These are phyloP conservation scores for Drosophila watanabei DNA, from an alignment of 1,140 invertebrate genomes.

Conservation along the genomic window DNA sequence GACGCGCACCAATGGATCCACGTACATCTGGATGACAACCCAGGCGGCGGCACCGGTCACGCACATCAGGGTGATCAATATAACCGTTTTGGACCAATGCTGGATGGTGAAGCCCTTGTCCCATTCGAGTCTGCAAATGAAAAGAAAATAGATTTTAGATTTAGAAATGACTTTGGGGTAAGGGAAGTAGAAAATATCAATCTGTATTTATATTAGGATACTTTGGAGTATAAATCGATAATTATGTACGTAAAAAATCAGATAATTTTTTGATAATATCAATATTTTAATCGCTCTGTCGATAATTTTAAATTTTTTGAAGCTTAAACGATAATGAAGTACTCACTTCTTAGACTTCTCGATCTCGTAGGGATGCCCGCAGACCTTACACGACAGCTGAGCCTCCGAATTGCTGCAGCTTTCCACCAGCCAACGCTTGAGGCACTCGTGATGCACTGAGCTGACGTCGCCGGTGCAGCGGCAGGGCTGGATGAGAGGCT, in stretches of 20 bases:
- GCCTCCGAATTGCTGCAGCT: slow-evolving; percentile 86
- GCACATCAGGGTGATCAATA: slow-evolving; percentile 91
- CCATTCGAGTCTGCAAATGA: slow-evolving; percentile 89
- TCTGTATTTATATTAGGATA: no score
- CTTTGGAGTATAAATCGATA: no score
- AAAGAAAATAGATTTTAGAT: background rate
- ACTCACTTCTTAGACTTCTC: slow-evolving; percentile 88
- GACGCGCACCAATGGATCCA: slow-evolving; percentile 91
- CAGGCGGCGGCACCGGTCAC: slow-evolving; percentile 92
- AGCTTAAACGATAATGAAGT: background rate
- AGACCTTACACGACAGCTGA: slow-evolving; percentile 92
- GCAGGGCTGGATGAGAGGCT: slow-evolving; percentile 95
- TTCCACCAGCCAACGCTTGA: slow-evolving; percentile 95
- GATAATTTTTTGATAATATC: no score
- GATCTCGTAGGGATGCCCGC: slow-evolving; percentile 91
- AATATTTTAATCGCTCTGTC: no score
- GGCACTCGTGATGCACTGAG: slow-evolving; percentile 96
- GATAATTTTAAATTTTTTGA: no score
- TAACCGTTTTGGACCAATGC: slow-evolving; percentile 90
- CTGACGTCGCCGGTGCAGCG: slow-evolving; percentile 96
- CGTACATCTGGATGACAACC: slow-evolving; percentile 92
- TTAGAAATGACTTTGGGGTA: background rate
- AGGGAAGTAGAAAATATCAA: background rate
- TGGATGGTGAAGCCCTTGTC: slow-evolving; percentile 92
- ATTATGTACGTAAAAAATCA: no score